Base-by-base conservation (phyloP, 1,140 invertebrate genomes). In the Thaumatotibia leucotreta region DNA sequence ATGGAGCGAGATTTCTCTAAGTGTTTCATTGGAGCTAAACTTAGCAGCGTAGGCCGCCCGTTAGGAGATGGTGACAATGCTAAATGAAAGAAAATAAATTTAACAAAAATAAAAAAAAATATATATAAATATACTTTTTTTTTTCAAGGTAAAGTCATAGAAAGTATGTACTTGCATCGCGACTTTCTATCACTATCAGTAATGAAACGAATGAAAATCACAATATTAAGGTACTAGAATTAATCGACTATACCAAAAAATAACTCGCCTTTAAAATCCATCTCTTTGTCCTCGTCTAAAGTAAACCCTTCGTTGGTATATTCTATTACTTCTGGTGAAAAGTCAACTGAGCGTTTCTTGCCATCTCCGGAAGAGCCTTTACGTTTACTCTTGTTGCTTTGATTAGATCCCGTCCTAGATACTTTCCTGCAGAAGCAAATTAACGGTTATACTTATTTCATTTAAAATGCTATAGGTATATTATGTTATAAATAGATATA, bases 1-100 rank as follows among this genome's bases (percentile, higher is more conserved):
- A 97, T 94, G 0, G 96, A 97, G 32, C 94, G 87, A 1, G 96
- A 96, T 82, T 96, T 97, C 75, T 96, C 95, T 23, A 97, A 93
- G 23, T 92, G 92, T 76, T 93, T 93, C 65, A 77, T 67, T 0
- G 80, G 76, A 17, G 93, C 76, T n/a, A 93, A 73, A 14, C 93
- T 76, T 11, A 93, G 76, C 50, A 92, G 86, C 6, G 91, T 85
- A 2, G 93, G 79, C 74, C 71, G 89, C 63, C 88, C 29, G 35
- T 68, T 17, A 31, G 22, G 17, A 68, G 69, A 29, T 17, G 73
- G 68, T 0, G 74, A 70, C 0, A 69, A n/a, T n/a, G 69, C 78
- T 79, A 69, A 20, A 45, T n/a, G n/a, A 17, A 8, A 45, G 17
- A 45, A 45, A 17, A 45, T 20, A 0, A 8, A 20, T 9, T 33